Conservation (phyloP, 1,140 invertebrate species). For the Bathynomus jamesi region DNA sequence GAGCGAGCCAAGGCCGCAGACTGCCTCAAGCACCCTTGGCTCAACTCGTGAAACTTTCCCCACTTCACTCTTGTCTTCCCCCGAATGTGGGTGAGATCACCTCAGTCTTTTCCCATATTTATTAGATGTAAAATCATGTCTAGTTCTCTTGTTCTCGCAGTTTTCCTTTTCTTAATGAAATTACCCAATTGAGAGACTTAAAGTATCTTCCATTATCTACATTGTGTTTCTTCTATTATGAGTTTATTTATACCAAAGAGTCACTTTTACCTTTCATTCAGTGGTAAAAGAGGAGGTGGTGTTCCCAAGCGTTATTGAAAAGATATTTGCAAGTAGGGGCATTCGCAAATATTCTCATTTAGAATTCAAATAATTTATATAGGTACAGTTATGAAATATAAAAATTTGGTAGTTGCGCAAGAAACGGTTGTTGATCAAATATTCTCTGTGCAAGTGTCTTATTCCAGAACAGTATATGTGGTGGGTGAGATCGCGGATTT, state of each 20-base stretch:
- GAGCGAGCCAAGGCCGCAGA: constrained; percentile 84
- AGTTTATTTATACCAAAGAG: neutral
- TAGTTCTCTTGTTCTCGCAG: neutral
- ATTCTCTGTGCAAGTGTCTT: neutral
- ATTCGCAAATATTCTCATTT: neutral
- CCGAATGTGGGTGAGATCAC: neutral
- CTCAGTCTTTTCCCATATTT: neutral
- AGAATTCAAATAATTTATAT: neutral
- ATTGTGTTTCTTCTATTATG: no score
- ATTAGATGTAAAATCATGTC: neutral
- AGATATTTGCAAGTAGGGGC: neutral
- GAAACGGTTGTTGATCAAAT: neutral
- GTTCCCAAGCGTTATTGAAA: neutral
- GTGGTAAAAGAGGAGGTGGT: neutral
- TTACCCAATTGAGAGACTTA: neutral
- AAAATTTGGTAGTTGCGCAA: neutral
- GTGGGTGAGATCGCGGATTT: no score
- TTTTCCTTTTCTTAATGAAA: neutral
- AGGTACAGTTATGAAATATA: neutral
- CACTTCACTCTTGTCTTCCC: neutral
- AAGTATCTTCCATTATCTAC: no score
- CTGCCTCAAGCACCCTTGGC: constrained; percentile 63
- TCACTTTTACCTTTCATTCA: neutral
- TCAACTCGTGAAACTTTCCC: constrained; percentile 42
- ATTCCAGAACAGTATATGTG: no score